Evolutionary conservation across 2,797 vertebrate species (phyloP), one percentile per base, ranked within the genome.

Genomic region (Pteropus rufus): DNA sequence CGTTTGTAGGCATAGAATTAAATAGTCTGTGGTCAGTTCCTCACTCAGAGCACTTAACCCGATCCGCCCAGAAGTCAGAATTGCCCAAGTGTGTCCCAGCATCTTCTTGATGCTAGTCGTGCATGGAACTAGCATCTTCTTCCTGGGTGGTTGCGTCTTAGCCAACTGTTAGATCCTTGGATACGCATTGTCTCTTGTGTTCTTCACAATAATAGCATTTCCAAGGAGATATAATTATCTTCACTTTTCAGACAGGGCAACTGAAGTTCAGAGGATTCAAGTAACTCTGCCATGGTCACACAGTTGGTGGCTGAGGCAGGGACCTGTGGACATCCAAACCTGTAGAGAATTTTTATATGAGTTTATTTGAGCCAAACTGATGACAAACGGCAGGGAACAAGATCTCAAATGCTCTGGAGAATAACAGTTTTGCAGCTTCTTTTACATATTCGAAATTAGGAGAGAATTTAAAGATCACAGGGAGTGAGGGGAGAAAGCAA

Each of bases 121-220:
- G 36, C 16, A 7, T 0, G 2, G 3, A 39, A 56, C 31, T 19
- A 5, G 0, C 52, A 18, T 44, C 44, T 31, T 75, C 75, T 34
- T 6, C 73, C 36, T 16, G 41, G 67, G 7, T 62, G 18, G 0
- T 2, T 54, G 19, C 7, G 56, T 54, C 34, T 60, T 29, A 49
- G 41, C 12, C 29, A 1, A 56, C 36, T 10, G 56, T 34, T 15
- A 56, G 41, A 70, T 14, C 46, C 39, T 31, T 58, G 73, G 24
- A 9, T 21, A 3, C 5, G 24, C 15, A 5, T 41, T 15, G 34
- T 52, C 39, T 60, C 49, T 39, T 31, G 70, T 21, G 4, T 89
- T 83, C 14, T 14, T n/a, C 7, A n/a, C 73, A 24, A 44, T 16
- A 21, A 36, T 11, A 49, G 39, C 23, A 18, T 72, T 93, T 89